These are phyloP conservation scores for Palythoa grandis DNA, from an alignment of 92 coral and sea anemone genomes.

Conservation along the genomic window DNA sequence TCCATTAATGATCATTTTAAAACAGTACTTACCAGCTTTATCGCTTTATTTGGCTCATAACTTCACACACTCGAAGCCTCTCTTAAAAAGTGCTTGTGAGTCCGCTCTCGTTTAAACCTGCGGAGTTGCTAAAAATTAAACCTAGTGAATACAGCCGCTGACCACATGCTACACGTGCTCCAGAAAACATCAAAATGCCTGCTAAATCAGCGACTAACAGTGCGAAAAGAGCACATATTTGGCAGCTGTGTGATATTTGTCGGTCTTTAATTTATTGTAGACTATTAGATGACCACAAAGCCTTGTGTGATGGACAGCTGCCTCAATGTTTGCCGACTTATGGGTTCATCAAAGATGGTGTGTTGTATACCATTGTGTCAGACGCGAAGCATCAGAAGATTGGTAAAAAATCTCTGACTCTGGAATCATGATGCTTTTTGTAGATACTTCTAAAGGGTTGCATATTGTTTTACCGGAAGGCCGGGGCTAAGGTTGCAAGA, in stretches of 20 bases:
- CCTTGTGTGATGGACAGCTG: constrained; percentile 54
- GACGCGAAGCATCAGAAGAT: constrained; percentile 52
- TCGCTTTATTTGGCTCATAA: too few species aligned
- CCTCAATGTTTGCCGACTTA: constrained; percentile 22
- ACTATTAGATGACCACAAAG: constrained; percentile 59
- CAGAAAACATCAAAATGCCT: background rate
- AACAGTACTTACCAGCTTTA: too few species aligned
- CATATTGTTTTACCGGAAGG: too few species aligned
- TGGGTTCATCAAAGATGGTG: constrained; percentile 69
- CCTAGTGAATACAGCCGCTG: constrained; percentile 20
- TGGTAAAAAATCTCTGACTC: constrained; percentile 18
- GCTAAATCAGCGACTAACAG: constrained; percentile 43
- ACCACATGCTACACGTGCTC: background rate
- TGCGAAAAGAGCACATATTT: constrained; percentile 61
- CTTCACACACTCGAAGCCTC: too few species aligned
- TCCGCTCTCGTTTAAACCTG: background rate
- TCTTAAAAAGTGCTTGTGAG: background rate
- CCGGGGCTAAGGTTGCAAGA: too few species aligned
- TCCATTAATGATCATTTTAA: too few species aligned
- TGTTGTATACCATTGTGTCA: constrained; percentile 57
- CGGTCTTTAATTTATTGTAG: constrained; percentile 55
- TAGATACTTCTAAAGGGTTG: too few species aligned
- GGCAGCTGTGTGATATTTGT: constrained; percentile 78
- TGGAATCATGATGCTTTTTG: too few species aligned
- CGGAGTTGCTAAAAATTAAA: constrained; percentile 10